Base-by-base conservation (phyloP, 2,113 vertebrate genomes). In the Istiophorus platypterus region DNA sequence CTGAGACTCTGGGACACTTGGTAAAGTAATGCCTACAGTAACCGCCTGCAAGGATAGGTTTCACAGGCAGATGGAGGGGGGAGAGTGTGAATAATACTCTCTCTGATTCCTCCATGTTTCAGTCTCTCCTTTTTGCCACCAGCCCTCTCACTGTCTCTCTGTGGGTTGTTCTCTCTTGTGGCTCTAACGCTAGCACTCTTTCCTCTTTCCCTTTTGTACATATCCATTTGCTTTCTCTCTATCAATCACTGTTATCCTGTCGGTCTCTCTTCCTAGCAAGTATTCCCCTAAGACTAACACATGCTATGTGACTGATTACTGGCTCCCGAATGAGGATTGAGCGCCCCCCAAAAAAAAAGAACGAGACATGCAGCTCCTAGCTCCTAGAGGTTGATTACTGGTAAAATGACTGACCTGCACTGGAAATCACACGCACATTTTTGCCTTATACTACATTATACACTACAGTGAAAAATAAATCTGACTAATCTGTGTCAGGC, bases 41-140 rank as follows among this genome's bases (percentile, higher is more conserved):
- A 39, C 80, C 39, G 51, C 82, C 77, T 24, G 14, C 18, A 34
- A 57, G 64, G 67, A 65, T 29, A 15, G 67, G 34, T 77, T 72
- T 71, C 66, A 80, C 73, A 72, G 57, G 27, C 72, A 61, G 84
- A 67, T 81, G 71, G 79, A 68, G 64, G 15, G 17, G 17, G 54
- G 41, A 45, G 47, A 37, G 59, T 0, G 24, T 64, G 65, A 78
- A 66, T 45, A 62, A 58, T 13, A 59, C 13, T 47, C 42, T 26
- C 52, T 79, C 29, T 68, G 59, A 56, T 70, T 77, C 78, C 51
- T 52, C 34, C 41, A 7, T 79, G 64, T 80, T 79, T 72, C 54
- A 11, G 22, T 67, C 10, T 56, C 52, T 52, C 24, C 59, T 34
- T 65, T 65, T 61, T 61, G 34, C 47, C 42, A 12, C 47, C 0